These are phyloP conservation scores for Creontiades dilutus DNA, from an alignment of 2,888 invertebrate species.

Conservation along the genomic window DNA sequence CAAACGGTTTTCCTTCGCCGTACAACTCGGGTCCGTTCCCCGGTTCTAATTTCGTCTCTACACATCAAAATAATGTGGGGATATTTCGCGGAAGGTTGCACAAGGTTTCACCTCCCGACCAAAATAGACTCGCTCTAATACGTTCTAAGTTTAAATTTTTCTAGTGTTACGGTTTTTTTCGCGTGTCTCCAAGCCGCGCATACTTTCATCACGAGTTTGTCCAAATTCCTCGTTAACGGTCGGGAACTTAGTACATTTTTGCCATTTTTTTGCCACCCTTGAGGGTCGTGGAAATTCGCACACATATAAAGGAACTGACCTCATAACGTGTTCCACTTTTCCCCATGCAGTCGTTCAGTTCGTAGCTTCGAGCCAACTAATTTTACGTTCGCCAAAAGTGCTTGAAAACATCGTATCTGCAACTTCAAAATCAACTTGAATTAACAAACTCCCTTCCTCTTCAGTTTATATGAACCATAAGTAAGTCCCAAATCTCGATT, in stretches of 20 bases:
- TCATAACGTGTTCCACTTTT: not conserved
- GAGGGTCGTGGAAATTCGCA: not conserved
- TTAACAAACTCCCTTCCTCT: not conserved
- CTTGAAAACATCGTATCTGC: not conserved
- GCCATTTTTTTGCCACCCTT: not conserved
- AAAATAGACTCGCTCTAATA: slow-evolving; percentile 24
- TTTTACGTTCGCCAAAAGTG: not conserved
- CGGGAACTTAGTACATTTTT: not conserved
- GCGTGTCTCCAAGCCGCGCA: slow-evolving; percentile 21
- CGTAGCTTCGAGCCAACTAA: not conserved
- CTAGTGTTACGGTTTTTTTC: slow-evolving; percentile 37
- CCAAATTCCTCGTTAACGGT: not conserved
- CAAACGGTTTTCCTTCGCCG: not conserved
- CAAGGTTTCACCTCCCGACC: slow-evolving; percentile 41
- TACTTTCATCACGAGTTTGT: not conserved
- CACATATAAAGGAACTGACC: not conserved
- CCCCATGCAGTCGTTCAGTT: not conserved
- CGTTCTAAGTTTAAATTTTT: slow-evolving; percentile 35
- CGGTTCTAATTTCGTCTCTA: not conserved
- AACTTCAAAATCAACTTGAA: not conserved
- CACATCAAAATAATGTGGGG: not conserved
- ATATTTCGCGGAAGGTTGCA: slow-evolving; percentile 44
- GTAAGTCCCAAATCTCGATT: not conserved
- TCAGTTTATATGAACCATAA: not conserved
- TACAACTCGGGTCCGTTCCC: not conserved